phyloP scores from a whole-genome alignment of 1,140 invertebrate genomes.

The Cydia strobilella region DNA sequence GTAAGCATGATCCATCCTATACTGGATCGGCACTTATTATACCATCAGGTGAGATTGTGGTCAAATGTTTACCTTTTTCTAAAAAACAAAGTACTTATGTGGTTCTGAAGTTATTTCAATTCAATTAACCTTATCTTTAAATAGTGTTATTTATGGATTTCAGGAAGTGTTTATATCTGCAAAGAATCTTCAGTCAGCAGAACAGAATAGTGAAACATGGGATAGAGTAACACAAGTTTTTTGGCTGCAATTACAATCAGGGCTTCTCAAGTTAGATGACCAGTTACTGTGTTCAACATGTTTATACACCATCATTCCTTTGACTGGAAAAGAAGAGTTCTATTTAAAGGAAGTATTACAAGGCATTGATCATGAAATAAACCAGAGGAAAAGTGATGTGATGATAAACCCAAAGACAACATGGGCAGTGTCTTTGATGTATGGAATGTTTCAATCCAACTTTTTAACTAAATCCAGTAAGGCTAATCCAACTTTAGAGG shows the following conservation, averaged over 20 bases:
- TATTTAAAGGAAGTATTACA: slow-evolving; percentile 51
- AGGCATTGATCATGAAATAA: slow-evolving; percentile 47
- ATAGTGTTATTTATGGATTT: slow-evolving; percentile 39
- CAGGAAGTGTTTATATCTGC: slow-evolving; percentile 55
- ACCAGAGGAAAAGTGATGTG: slow-evolving; percentile 36
- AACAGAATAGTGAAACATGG: slow-evolving; percentile 41
- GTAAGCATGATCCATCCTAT: too few species aligned
- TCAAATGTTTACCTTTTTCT: too few species aligned
- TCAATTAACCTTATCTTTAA: neutral
- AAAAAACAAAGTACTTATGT: too few species aligned
- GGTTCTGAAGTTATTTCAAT: neutral
- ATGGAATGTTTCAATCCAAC: slow-evolving; percentile 74
- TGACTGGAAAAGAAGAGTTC: slow-evolving; percentile 44
- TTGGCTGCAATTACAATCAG: slow-evolving; percentile 57
- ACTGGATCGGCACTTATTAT: too few species aligned
- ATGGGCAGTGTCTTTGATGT: slow-evolving; percentile 56
- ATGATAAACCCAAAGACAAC: slow-evolving; percentile 35
- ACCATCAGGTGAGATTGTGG: too few species aligned
- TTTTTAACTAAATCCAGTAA: slow-evolving; percentile 49
- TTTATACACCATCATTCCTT: slow-evolving; percentile 55
- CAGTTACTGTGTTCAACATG: slow-evolving; percentile 67
- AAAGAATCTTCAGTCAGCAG: slow-evolving; percentile 39
- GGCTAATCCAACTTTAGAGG: slow-evolving; percentile 38
- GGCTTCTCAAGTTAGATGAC: slow-evolving; percentile 59
- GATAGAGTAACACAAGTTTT: slow-evolving; percentile 49